These are phyloP conservation scores for Anser cygnoides DNA, from an alignment of 2,113 vertebrate species.

Conservation along the genomic window DNA sequence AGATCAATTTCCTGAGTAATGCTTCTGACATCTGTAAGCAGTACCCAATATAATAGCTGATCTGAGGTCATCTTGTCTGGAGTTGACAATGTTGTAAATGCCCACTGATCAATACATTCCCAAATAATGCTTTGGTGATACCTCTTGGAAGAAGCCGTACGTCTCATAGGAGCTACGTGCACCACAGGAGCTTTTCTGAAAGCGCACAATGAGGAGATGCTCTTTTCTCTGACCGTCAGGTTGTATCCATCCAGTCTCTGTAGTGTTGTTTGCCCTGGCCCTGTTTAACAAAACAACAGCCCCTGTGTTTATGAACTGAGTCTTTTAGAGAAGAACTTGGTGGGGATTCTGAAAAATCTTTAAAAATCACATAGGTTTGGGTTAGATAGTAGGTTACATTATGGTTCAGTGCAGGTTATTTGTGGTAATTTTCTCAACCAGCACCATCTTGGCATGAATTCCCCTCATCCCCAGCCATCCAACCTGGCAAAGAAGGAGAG, in stretches of 20 bases:
- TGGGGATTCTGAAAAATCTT: background rate
- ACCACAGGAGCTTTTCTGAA: background rate
- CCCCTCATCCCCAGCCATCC: background rate
- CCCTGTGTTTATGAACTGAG: background rate
- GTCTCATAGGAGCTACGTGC: background rate
- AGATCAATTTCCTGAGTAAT: conserved; percentile 33
- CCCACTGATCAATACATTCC: background rate
- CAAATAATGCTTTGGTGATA: background rate
- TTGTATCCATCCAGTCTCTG: background rate
- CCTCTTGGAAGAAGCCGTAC: background rate
- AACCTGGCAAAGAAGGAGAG: background rate
- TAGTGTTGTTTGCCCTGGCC: background rate
- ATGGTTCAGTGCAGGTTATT: background rate
- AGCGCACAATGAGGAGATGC: background rate
- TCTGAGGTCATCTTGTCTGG: background rate
- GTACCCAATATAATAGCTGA: background rate
- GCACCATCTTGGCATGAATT: background rate
- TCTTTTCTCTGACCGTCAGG: background rate
- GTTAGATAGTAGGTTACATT: background rate
- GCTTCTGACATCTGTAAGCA: conserved; percentile 45
- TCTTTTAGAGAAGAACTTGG: background rate
- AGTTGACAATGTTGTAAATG: background rate
- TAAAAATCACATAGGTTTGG: background rate
- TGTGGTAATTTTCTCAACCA: background rate
- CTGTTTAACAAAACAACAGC: background rate